Evolutionary conservation across 2,797 vertebrate genomes (phyloP), one percentile per base, ranked within the genome.

Genomic region (Falco novaeseelandiae): DNA sequence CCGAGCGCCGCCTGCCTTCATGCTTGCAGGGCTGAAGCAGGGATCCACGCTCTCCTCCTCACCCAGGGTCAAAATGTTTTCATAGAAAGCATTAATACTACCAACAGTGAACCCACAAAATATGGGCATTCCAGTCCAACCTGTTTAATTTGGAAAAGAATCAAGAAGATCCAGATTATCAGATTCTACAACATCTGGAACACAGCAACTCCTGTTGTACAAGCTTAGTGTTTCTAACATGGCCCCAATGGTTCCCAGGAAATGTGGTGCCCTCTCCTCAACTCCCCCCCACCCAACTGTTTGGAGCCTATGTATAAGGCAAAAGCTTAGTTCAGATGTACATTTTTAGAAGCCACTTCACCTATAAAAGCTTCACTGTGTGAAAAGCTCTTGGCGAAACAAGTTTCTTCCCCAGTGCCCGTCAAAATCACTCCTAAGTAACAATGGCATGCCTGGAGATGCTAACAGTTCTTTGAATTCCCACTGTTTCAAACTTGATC

Each of bases 381-480:
- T n/a, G n/a, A n/a, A n/a, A n/a, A n/a, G n/a, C n/a, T n/a, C n/a
- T n/a, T n/a, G n/a, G n/a, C n/a, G n/a, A n/a, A n/a, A n/a, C n/a
- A 44, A 65, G 57, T 25, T 54, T 48, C 52, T 72, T 73, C 40
- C 49, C 26, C 54, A 22, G 3, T 11, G 17, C 42, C 51, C 23
- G 2, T 48, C 79, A 71, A 74, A 91, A 65, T 51, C 57, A 40
- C 44, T 94, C 77, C 78, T 61, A 51, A 61, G 55, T 30, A 55
- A 36, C 4, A 67, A 59, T 42, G 36, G 71, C 74, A 67, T 42
- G 54, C 63, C 57, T 52, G 32, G 65, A 86, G 83, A 94, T 65
- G 36, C 69, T 85, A 87, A 80, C 57, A 71, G 87, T 16, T 69
- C 69, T 93, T 92, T 40, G 69, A 58, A 78, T 93, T 92, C 44